These are phyloP conservation scores for Eulacestoma nigropectus DNA, from an alignment of 2,113 vertebrate species.

Conservation along the genomic window DNA sequence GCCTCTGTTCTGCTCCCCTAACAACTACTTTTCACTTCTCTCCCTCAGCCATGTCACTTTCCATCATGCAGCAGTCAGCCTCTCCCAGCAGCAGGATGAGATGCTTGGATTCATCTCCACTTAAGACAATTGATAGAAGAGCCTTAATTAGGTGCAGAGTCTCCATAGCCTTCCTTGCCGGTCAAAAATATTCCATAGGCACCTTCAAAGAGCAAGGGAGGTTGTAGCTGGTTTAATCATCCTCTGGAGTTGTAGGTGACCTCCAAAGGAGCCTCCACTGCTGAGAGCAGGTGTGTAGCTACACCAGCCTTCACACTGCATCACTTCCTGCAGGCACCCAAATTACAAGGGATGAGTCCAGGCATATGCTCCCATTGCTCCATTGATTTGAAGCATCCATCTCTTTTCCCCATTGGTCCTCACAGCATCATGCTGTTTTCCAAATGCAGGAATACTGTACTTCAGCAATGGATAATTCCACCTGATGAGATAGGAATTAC, in stretches of 20 bases:
- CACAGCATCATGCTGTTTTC: background rate
- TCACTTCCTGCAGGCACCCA: background rate
- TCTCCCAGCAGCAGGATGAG: background rate
- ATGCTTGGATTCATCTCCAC: background rate
- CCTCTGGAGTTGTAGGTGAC: background rate
- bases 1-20: background rate
- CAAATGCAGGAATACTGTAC: background rate
- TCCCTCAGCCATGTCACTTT: background rate
- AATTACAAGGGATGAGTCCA: background rate
- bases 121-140: background rate
- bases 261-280: background rate
- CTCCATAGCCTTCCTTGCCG: background rate
- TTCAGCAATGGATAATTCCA: background rate
- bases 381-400: background rate
- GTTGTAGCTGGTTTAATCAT: background rate
- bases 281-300: accelerated
- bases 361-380: background rate
- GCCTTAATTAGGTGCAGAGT: background rate
- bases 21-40: background rate
- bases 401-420: background rate
- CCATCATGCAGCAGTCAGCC: background rate
- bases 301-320: background rate
- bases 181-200: background rate
- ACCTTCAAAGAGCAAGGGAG: background rate
- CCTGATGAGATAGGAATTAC: background rate